Conservation (phyloP, 2,888 invertebrate genomes). For the Chymomyza amoena region DNA sequence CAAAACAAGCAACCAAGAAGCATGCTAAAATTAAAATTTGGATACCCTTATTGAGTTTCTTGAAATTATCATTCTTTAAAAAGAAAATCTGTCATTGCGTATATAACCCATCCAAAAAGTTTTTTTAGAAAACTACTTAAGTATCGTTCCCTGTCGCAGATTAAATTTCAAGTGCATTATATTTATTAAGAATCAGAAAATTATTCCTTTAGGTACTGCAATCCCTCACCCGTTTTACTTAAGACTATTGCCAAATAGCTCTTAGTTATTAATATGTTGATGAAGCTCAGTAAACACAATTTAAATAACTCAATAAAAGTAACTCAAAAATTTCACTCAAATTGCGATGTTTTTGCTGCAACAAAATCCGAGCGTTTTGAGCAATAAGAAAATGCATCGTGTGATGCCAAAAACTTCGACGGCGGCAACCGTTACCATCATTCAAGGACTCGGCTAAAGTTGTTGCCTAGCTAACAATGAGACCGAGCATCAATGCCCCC, state of each 20-base stretch:
- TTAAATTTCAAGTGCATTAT: no score
- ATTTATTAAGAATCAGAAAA: no score
- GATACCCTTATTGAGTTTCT: no score
- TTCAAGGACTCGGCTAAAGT: slow-evolving; percentile 13
- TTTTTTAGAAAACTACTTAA: no score
- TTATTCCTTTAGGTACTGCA: no score
- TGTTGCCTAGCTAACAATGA: not conserved
- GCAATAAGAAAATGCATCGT: slow-evolving; percentile 30
- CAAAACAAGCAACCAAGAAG: no score
- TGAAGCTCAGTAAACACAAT: not conserved
- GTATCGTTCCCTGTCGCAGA: no score
- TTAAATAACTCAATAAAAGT: not conserved
- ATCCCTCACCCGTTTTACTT: not conserved
- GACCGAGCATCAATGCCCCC: slow-evolving; percentile 44
- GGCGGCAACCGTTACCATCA: slow-evolving; percentile 9
- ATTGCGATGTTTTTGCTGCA: slow-evolving; percentile 33
- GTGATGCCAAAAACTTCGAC: not conserved
- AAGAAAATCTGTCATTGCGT: no score
- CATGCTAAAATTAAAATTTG: no score
- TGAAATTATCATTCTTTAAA: no score
- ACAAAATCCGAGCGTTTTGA: slow-evolving; percentile 13
- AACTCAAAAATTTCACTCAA: slow-evolving; percentile 31
- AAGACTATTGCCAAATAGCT: not conserved
- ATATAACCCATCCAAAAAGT: no score
- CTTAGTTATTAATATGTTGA: not conserved